Conservation (phyloP, 2,113 vertebrate species). For the Thalassarche chlororhynchos region DNA sequence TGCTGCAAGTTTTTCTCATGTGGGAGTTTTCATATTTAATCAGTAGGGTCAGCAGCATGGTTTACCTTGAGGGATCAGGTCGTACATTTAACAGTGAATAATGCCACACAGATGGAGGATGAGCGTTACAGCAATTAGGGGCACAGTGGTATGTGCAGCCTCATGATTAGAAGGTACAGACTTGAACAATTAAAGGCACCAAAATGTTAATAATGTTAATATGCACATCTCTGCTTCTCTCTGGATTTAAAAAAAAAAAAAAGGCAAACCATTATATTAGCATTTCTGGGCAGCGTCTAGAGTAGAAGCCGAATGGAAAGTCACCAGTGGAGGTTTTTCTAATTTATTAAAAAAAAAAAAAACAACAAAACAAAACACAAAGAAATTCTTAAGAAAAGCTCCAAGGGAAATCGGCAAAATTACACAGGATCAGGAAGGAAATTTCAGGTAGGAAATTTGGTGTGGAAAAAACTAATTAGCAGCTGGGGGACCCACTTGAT, state of each 20-base stretch:
- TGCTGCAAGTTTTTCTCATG: background rate
- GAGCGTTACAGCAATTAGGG: background rate
- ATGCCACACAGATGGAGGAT: background rate
- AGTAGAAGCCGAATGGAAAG: background rate
- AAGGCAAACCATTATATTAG: background rate
- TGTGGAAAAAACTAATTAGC: slow-evolving; percentile 12
- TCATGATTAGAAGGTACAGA: background rate
- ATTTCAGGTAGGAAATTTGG: slow-evolving; percentile 5
- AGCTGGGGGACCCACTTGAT: slow-evolving; percentile 4
- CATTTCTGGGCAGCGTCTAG: background rate
- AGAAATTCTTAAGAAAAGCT: background rate
- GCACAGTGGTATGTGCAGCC: background rate
- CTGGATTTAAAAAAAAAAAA: background rate
- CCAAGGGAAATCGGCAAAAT: background rate
- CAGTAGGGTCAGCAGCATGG: background rate
- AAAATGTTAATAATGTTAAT: background rate
- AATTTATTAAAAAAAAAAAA: background rate
- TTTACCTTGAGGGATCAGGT: background rate
- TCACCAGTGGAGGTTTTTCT: background rate
- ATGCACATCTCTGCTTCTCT: background rate
- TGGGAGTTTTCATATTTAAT: background rate
- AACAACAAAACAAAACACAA: background rate
- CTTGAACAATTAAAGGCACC: background rate
- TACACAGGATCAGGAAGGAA: background rate
- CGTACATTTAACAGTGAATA: background rate